phyloP scores from a whole-genome alignment of 2,888 invertebrate species.

The Caenorhabditis wallacei region DNA sequence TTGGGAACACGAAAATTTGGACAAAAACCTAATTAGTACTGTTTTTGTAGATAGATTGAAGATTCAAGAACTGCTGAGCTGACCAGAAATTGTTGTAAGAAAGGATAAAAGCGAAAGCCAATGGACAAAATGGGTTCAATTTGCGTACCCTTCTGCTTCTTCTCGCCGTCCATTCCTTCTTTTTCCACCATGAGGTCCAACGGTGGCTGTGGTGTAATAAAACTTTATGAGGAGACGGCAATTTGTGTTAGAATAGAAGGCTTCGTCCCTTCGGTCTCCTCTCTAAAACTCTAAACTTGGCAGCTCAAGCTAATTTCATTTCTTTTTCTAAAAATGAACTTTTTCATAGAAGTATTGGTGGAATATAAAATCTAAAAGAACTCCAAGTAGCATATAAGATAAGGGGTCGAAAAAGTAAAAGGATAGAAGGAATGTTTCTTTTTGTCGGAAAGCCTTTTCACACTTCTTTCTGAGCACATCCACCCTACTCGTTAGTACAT shows the following conservation, averaged over 20 bases:
- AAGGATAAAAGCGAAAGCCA: conserved; percentile 25
- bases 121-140: conserved; percentile 43
- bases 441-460: conserved; percentile 19
- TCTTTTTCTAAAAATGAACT: conserved; percentile 19
- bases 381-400: conserved; percentile 13
- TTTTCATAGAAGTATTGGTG: conserved; percentile 31
- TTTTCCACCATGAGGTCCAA: conserved; percentile 39
- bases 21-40: too few relatives aligned
- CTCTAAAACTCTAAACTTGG: conserved; percentile 16
- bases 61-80: neutral
- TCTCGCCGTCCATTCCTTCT: conserved; percentile 19
- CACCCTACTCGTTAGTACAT: conserved; percentile 46
- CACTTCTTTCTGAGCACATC: conserved; percentile 20
- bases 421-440: conserved; percentile 32
- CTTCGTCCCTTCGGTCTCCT: neutral
- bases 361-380: conserved; percentile 2
- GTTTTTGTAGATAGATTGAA: neutral
- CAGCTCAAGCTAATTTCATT: conserved; percentile 52
- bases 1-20: too few relatives aligned
- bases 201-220: conserved; percentile 56
- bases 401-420: conserved; percentile 32
- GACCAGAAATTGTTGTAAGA: conserved; percentile 7
- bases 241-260: conserved; percentile 27
- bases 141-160: conserved; percentile 54
- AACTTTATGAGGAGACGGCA: conserved; percentile 58